A percentile compares a stretch with the other conserved stretches of the same genome.
Conservation (phyloP, 2,888 invertebrate species). For the Entomobrya multifasciata region DNA sequence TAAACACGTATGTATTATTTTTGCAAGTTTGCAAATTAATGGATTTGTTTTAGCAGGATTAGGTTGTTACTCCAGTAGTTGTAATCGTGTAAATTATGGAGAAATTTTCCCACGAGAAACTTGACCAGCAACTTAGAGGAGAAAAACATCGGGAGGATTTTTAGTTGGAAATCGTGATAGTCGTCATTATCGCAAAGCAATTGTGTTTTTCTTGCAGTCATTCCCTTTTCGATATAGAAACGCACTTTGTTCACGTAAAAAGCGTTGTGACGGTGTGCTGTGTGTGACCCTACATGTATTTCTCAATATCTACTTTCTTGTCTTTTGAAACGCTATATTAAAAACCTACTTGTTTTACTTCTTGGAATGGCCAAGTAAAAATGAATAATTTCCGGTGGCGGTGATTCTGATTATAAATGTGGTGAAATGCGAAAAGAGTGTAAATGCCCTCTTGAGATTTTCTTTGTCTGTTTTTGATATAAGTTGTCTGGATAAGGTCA, state of each 20-base stretch:
- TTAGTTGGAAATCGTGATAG: slow-evolving; percentile 7
- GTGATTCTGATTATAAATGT: no score
- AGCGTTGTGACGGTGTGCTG: no score
- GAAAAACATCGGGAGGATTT: not conserved
- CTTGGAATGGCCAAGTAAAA: slow-evolving; percentile 16
- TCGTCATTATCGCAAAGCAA: not conserved
- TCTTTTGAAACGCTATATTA: no score
- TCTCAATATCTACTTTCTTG: not conserved
- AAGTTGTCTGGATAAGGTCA: slow-evolving; percentile 43
- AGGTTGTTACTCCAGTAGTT: not conserved
- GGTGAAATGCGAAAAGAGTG: slow-evolving; percentile 49
- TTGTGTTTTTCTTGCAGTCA: not conserved
- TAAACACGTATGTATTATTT: not conserved
- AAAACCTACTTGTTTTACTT: slow-evolving; percentile 17
- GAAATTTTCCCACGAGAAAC: slow-evolving; percentile 54
- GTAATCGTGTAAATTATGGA: slow-evolving; percentile 29
- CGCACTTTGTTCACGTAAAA: not conserved
- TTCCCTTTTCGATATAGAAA: not conserved
- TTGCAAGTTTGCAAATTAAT: not conserved
- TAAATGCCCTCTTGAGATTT: slow-evolving; percentile 56
- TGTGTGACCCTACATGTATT: no score
- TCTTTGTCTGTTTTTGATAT: not conserved
- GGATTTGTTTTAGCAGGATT: not conserved
- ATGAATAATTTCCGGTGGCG: slow-evolving; percentile 50
- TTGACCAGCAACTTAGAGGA: slow-evolving; percentile 1